Base-by-base conservation (phyloP, 2,113 vertebrate species). In the Bolborhynchus lineola region DNA sequence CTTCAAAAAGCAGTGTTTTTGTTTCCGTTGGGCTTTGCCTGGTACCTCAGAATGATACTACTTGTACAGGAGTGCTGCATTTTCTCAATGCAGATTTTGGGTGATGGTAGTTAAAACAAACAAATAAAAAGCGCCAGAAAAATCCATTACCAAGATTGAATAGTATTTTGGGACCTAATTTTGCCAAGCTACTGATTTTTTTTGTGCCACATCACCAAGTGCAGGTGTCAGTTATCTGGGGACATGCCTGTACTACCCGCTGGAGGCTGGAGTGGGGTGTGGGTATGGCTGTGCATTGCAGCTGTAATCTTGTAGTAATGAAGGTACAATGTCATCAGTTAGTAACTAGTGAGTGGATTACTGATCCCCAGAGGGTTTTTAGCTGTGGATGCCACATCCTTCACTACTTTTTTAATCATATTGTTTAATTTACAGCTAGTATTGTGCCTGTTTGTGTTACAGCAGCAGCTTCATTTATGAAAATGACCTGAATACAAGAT, bases 121-220 rank as follows among this genome's bases (percentile, higher is more conserved):
- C 33, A 59, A 59, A 23, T 13, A 59, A 59, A 59, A 35, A 59
- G 21, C 33, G 21, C 13, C 33, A 29, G 46, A 21, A 44, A 50
- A 35, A 12, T 1, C 6, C 25, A 50, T 15, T n/a, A 68, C 1
- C 29, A 52, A 4, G 18, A 7, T 29, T 53, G 20, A 25, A 0
- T 57, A n/a, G 10, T 46, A 18, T 67, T 88, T 78, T 55, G 55
- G 42, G 42, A 31, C 16, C 23, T 52, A 4, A 7, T 39, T 86
- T 11, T 91, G 76, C 20, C 49, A 13, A 35, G 35, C 16, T 47
- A 10, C 25, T 17, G 2, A n/a, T 25, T 77, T 67, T 21, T 21
- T 28, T 44, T 55, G 49, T 60, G 50, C 19, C 10, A 0, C 2
- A 26, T 68, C 53, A 16, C 5, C 1, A 3, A 4, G 13, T 2